Evolutionary conservation across 1,140 invertebrate species (phyloP).

Genomic region (Delia radicum): DNA sequence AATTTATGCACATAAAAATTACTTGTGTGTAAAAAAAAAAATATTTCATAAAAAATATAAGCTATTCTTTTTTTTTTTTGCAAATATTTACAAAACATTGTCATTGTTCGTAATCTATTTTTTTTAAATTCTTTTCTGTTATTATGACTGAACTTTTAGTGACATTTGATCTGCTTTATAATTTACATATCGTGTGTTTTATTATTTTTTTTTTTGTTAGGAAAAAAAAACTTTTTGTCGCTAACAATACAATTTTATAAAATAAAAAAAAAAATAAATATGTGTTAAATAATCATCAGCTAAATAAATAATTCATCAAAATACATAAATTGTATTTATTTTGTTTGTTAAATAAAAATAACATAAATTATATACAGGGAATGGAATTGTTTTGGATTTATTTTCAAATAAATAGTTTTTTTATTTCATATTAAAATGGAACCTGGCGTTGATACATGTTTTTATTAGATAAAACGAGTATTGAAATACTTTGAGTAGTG

Average conservation of each 20-base stretch:
- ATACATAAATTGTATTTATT: neutral
- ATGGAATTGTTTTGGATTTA: no score
- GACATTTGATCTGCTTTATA: conserved; percentile 12
- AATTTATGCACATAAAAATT: neutral
- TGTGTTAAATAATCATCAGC: neutral
- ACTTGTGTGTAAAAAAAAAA: neutral
- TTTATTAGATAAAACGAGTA: no score
- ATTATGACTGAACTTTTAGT: neutral
- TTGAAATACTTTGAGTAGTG: no score
- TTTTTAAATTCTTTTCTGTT: neutral
- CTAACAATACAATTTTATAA: neutral
- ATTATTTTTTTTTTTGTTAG: no score
- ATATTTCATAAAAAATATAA: no score
- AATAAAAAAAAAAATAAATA: neutral
- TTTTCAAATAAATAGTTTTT: no score
- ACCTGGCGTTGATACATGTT: no score
- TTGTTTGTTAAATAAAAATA: no score
- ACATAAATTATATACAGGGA: no score
- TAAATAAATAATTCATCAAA: neutral
- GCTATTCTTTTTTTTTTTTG: no score
- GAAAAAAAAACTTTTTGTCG: neutral
- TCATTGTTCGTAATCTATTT: neutral
- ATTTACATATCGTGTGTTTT: conserved; percentile 9
- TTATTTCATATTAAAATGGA: no score
- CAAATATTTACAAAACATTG: neutral